A percentile compares a stretch with the other conserved stretches of the same genome.
Conservation (phyloP, 2,888 invertebrate genomes). For the Ormyrus labotus region DNA sequence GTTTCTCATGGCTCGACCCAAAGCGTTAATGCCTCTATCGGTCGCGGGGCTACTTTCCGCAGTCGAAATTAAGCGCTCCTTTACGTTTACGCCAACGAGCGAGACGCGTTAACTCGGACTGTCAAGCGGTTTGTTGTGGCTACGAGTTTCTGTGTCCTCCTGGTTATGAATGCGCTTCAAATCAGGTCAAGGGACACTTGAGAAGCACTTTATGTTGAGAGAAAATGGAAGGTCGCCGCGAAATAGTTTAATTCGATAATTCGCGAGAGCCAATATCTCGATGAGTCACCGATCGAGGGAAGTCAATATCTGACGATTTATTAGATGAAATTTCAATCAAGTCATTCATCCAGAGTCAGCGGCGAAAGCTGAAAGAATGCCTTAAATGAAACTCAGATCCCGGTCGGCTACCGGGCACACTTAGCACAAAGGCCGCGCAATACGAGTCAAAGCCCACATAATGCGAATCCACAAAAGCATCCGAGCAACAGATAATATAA, state of each 20-base stretch:
- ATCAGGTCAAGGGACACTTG: no score
- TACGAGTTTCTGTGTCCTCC: no score
- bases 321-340: no score
- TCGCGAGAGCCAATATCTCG: no score
- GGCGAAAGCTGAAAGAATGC: neutral
- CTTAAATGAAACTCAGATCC: neutral
- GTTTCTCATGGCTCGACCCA: constrained; percentile 20
- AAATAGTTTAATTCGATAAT: no score
- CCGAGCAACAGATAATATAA: constrained; percentile 1
- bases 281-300: no score
- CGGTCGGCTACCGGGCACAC: neutral
- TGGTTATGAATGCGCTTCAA: no score
- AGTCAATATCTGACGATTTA: no score
- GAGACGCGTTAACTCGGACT: constrained; percentile 33
- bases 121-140: constrained; percentile 16
- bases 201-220: no score
- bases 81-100: constrained; percentile 23
- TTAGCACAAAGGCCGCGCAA: neutral
- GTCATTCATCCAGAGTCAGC: no score
- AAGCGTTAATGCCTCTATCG: no score
- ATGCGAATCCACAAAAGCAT: constrained; percentile 12
- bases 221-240: no score
- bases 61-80: constrained; percentile 28
- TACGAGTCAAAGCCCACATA: neutral
- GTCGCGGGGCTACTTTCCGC: neutral